Conservation (phyloP, 2,113 vertebrate species). For the Nipponia nippon region DNA sequence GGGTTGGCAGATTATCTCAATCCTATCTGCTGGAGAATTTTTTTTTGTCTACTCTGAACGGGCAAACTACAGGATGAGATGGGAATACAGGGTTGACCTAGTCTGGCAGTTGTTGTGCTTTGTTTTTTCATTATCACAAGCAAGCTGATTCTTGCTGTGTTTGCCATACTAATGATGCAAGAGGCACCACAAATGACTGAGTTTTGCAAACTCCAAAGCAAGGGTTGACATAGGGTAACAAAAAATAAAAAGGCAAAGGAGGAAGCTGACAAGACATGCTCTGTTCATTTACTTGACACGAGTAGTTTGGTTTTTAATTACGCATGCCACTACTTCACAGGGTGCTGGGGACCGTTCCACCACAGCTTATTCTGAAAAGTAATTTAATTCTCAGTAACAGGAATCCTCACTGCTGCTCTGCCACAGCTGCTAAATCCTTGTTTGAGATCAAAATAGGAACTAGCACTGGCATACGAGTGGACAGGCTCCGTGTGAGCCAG, state of each 20-base stretch:
- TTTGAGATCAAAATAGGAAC: neutral
- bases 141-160: neutral
- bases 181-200: neutral
- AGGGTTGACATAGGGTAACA: neutral
- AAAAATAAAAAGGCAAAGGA: slow-evolving; percentile 13
- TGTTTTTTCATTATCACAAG: neutral
- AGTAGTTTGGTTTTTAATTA: slow-evolving; percentile 55
- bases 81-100: neutral
- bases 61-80: neutral
- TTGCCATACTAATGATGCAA: neutral
- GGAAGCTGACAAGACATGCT: slow-evolving; percentile 4
- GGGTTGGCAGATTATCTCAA: neutral
- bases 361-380: neutral
- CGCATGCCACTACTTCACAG: slow-evolving; percentile 17
- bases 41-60: neutral
- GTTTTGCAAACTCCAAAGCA: neutral
- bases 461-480: neutral
- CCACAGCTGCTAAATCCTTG: neutral
- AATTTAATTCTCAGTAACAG: slow-evolving; percentile 42
- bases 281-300: slow-evolving; percentile 17
- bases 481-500: neutral
- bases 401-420: slow-evolving; percentile 13
- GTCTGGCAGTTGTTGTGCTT: neutral
- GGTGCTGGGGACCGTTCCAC: neutral
- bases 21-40: neutral